Evolutionary conservation across 2,113 vertebrate genomes (phyloP), one percentile per base, ranked within the genome.

Genomic region (Calyptomena viridis): DNA sequence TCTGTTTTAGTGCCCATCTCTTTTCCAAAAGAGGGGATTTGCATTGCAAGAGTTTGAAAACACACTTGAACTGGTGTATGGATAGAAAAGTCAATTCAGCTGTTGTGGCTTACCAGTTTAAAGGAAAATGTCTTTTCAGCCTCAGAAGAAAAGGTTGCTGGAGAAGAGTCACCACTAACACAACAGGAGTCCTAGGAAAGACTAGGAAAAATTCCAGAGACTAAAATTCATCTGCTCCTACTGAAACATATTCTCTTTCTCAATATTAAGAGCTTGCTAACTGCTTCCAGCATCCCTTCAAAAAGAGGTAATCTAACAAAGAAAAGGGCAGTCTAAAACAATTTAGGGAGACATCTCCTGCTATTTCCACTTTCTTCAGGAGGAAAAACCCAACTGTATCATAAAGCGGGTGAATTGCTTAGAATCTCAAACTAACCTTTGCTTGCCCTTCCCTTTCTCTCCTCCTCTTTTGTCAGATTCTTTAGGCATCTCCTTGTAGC

Each of bases 401-500:
- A 35, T 42, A 84, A 74, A 14, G 10, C 39, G 30, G 19, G 44
- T 75, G 64, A 89, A 81, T 46, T 81, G 28, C 44, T 76, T 46
- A 19, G 73, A 71, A 39, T 40, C 64, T 81, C 69, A 44, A 37
- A 71, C 35, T 44, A 75, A 78, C 42, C 52, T 94, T 72, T 84
- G 8, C 49, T 56, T 49, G 73, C 58, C 84, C 59, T 82, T 91
- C 59, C 56, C 33, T 78, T 86, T 88, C 56, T 64, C 72, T 63
- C 23, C 52, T 60, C 50, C 35, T 47, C 42, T 84, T 74, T 31
- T 75, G 46, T 71, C 47, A 59, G 46, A 47, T 44, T 50, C 24
- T 68, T 91, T 80, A 74, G 64, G 63, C 60, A 37, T 24, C 63
- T 47, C 40, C 90, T 84, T 52, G 62, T 53, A 87, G 84, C 64